A percentile compares a stretch with the other conserved stretches of the same genome.
These are phyloP conservation scores for Nasonia giraulti DNA, from an alignment of 1,140 invertebrate species.

Conservation along the genomic window DNA sequence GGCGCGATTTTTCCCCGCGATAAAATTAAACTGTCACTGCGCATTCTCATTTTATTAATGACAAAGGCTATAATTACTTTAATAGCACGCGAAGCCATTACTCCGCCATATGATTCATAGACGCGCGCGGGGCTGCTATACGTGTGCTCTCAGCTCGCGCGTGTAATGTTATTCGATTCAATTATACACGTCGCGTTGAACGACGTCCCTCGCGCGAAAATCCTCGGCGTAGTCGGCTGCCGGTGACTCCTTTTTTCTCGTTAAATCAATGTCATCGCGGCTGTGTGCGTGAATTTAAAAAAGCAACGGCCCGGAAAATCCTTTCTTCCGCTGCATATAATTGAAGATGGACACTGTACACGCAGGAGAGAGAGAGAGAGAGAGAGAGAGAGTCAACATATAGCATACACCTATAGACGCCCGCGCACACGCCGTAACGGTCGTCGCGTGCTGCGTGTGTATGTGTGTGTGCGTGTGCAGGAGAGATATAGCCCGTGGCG, in stretches of 20 bases:
- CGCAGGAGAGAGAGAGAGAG: too few relatives aligned
- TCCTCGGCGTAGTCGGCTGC: too few relatives aligned
- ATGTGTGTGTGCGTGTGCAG: conserved; percentile 55
- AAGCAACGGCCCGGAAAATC: not conserved
- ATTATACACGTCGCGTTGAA: not conserved
- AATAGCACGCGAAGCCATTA: not conserved
- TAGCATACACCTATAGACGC: conserved; percentile 48
- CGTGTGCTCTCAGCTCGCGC: not conserved
- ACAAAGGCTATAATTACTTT: conserved; percentile 38
- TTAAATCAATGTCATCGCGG: too few relatives aligned
- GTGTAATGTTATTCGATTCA: conserved; percentile 27
- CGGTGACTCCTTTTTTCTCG: too few relatives aligned
- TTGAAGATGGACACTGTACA: not conserved
- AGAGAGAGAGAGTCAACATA: too few relatives aligned
- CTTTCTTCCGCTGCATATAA: not conserved
- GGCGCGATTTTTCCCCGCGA: conserved; percentile 10
- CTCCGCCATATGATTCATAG: conserved; percentile 22
- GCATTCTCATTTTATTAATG: conserved; percentile 43
- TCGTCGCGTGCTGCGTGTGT: conserved; percentile 49
- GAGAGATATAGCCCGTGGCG: conserved; percentile 33
- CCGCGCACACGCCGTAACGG: conserved; percentile 63
- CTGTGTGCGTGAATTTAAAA: too few relatives aligned
- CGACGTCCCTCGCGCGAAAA: too few relatives aligned
- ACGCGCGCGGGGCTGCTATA: not conserved
- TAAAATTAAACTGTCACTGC: conserved; percentile 43